Conservation (phyloP, 2,113 vertebrate genomes). For the Penelope pileata region DNA sequence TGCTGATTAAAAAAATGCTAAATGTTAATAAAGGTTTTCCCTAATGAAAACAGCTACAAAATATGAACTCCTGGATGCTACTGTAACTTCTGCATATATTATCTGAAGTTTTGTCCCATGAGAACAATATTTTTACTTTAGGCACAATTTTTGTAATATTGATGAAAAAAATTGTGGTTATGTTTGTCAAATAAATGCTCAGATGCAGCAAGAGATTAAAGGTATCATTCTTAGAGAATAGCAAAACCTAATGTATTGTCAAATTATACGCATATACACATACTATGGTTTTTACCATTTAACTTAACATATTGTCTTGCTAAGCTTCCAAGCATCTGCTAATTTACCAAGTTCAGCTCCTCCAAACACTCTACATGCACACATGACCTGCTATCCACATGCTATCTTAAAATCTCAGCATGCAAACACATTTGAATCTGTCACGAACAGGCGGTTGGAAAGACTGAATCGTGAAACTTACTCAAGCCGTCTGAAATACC, state of each 20-base stretch:
- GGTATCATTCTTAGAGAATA: slow-evolving; percentile 52
- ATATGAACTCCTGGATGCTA: slow-evolving; percentile 49
- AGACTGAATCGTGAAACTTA: not conserved
- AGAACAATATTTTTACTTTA: slow-evolving; percentile 48
- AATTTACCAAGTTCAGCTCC: not conserved
- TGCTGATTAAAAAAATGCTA: slow-evolving; percentile 35
- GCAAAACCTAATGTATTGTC: slow-evolving; percentile 9
- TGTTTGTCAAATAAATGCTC: slow-evolving; percentile 47
- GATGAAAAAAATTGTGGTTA: not conserved
- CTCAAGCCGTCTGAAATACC: not conserved
- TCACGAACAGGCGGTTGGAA: rapidly evolving
- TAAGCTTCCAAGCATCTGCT: not conserved
- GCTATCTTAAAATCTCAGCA: not conserved
- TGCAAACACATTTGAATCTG: not conserved
- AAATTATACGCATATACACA: not conserved
- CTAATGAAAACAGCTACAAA: slow-evolving; percentile 61
- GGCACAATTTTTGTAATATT: slow-evolving; percentile 36
- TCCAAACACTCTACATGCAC: rapidly evolving
- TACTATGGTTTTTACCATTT: slow-evolving; percentile 19
- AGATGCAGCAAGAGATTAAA: slow-evolving; percentile 66
- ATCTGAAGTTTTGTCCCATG: slow-evolving; percentile 42
- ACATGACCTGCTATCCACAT: not conserved
- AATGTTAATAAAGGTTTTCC: slow-evolving; percentile 62
- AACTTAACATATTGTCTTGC: not conserved
- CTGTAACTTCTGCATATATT: slow-evolving; percentile 54